These are phyloP conservation scores for Nebria ingens DNA, from an alignment of 1,140 invertebrate genomes.

Conservation along the genomic window DNA sequence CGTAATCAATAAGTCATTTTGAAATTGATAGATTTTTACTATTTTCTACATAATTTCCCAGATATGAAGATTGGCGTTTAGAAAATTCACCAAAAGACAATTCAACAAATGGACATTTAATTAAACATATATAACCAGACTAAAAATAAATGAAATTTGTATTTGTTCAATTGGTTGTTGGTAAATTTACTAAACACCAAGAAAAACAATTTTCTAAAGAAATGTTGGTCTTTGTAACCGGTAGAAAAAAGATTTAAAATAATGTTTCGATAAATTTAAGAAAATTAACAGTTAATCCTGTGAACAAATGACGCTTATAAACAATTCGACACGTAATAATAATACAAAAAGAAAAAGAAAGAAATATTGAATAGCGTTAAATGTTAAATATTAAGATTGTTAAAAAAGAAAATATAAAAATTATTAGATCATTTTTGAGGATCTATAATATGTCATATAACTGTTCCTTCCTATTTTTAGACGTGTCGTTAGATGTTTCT, in stretches of 20 bases:
- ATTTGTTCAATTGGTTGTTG: no score
- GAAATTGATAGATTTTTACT: constrained; percentile 5
- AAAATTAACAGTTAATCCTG: not conserved
- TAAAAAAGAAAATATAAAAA: not conserved
- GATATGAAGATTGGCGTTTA: not conserved
- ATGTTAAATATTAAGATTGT: not conserved
- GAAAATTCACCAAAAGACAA: no score
- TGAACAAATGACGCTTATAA: constrained; percentile 5
- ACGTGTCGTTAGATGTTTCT: not conserved
- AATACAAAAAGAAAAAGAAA: no score
- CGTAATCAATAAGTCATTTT: no score
- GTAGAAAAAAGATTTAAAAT: not conserved
- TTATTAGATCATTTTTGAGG: no score
- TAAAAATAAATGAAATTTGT: no score
- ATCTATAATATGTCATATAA: no score
- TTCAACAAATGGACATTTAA: no score
- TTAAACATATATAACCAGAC: no score
- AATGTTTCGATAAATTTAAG: no score
- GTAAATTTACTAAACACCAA: no score
- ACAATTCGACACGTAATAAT: constrained; percentile 4
- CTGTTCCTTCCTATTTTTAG: not conserved
- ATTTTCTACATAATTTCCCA: constrained; percentile 2
- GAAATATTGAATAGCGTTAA: not conserved
- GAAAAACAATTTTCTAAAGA: not conserved
- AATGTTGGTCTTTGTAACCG: not conserved